Evolutionary conservation across 1,140 invertebrate genomes (phyloP).

Genomic region (Brachionus plicatilis): DNA sequence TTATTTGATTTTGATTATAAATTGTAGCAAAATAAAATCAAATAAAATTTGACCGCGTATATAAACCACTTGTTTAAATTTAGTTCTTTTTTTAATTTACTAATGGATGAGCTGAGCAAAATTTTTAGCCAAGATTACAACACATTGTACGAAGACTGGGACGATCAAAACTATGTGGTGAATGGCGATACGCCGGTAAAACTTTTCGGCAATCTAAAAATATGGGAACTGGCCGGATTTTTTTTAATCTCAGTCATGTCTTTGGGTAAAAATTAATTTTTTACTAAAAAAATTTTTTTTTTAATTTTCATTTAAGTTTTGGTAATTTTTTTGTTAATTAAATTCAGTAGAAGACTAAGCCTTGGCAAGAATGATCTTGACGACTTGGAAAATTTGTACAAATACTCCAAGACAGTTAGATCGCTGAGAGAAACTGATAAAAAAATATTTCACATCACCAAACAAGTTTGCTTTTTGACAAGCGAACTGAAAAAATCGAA

Average conservation of each 20-base stretch:
- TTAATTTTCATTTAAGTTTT: neutral
- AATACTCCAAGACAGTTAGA: neutral
- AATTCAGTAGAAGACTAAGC: neutral
- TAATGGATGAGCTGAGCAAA: neutral
- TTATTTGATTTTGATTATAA: constrained; percentile 8
- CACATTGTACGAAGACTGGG: neutral
- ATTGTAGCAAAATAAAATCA: neutral
- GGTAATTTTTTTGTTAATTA: neutral
- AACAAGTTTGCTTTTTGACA: constrained; percentile 14
- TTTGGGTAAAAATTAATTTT: neutral
- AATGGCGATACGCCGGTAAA: neutral
- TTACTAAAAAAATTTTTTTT: neutral
- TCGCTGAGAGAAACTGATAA: neutral
- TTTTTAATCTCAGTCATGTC: neutral
- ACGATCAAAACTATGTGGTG: neutral
- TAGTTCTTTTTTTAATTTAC: neutral
- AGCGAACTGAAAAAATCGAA: neutral
- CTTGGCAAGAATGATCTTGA: neutral
- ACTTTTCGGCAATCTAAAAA: neutral
- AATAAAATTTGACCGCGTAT: neutral
- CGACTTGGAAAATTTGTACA: constrained; percentile 13
- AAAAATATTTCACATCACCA: constrained; percentile 10
- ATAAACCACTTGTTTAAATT: constrained; percentile 2
- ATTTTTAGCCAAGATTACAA: neutral
- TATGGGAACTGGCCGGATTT: neutral